phyloP scores from a whole-genome alignment of 2,113 vertebrate genomes.

The Halichoerus grypus region DNA sequence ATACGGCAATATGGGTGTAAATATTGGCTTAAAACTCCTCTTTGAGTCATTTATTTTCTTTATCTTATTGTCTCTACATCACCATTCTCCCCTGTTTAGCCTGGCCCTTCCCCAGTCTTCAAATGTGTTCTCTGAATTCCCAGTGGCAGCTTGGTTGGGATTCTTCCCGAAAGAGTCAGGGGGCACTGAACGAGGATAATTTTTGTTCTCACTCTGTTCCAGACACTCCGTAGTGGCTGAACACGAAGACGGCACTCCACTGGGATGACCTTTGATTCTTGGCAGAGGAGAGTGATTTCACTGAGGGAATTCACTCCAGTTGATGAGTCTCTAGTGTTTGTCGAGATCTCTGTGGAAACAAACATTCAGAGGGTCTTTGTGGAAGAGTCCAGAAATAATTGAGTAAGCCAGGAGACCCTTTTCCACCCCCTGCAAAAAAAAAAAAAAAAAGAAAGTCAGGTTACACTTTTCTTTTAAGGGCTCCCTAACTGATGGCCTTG shows the following conservation, averaged over 20 bases:
- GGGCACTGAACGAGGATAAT: constrained; percentile 65
- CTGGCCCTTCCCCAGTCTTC: constrained; percentile 80
- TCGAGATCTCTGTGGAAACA: constrained; percentile 78
- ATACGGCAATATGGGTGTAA: constrained; percentile 84
- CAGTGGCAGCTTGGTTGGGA: constrained; percentile 75
- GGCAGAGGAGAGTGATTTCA: constrained; percentile 60
- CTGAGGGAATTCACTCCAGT: constrained; percentile 74
- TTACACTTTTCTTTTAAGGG: constrained; percentile 52
- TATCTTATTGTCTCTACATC: constrained; percentile 79
- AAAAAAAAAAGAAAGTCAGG: not conserved
- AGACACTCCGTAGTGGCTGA: constrained; percentile 78
- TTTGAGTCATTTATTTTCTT: constrained; percentile 84
- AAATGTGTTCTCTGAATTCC: constrained; percentile 79
- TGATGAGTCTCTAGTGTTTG: constrained; percentile 72
- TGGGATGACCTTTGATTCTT: constrained; percentile 79
- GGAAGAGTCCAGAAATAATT: constrained; percentile 76
- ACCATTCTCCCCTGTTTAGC: constrained; percentile 76
- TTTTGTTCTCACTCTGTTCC: constrained; percentile 84
- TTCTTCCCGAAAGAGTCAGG: constrained; percentile 80
- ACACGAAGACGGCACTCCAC: constrained; percentile 74
- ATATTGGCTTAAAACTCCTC: constrained; percentile 83
- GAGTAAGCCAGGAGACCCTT: constrained; percentile 55
- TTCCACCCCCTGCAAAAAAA: not conserved
- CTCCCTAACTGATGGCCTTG: constrained; percentile 38
- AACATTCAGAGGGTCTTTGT: constrained; percentile 78